Evolutionary conservation across 1,140 invertebrate genomes (phyloP), one percentile per base, ranked within the genome.

Genomic region (Globodera rostochiensis): DNA sequence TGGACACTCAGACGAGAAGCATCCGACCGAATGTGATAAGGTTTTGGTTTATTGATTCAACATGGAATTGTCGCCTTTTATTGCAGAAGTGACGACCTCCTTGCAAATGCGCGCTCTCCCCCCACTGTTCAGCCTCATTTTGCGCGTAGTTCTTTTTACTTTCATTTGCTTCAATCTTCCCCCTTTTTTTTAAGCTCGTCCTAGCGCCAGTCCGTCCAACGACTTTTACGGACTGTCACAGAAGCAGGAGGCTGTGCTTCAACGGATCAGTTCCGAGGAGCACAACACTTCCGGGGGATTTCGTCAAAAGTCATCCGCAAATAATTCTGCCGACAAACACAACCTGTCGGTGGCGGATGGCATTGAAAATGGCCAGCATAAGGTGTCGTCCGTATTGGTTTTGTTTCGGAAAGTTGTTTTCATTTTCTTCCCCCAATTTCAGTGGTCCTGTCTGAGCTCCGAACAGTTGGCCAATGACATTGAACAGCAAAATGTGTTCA

Each of bases 361-460:
- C 46, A 57, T 77, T 69, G 19, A 77, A 15, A 77, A 77, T 77
- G 75, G 49, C 50, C 75, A 77, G 70, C 47, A 77, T 45, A 77
- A 77, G 75, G 75, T 71, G 60, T 13, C 36, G 36, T 36, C 25
- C 36, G 36, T 36, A 36, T 36, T 36, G 36, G 36, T 25, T 53
- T 15, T 53, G 53, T 53, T 53, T 53, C 6, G 19, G 19, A 74
- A 21, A 74, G 46, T 71, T 25, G 25, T 21, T 57, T 74, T 77
- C 0, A 77, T 11, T 21, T 21, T 9, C 15, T 53, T 53, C 8
- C 53, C 8, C 53, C 47, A 49, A 73, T 75, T 76, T 74, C 73
- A 80, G 80, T 80, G 80, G 80, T 57, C 49, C 45, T 80, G 4
- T 49, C 74, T 67, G 50, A 80, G 75, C 66, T 74, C 80, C 19